These are phyloP conservation scores for Nesidiocoris tenuis DNA, from an alignment of 2,888 invertebrate genomes.

Conservation along the genomic window DNA sequence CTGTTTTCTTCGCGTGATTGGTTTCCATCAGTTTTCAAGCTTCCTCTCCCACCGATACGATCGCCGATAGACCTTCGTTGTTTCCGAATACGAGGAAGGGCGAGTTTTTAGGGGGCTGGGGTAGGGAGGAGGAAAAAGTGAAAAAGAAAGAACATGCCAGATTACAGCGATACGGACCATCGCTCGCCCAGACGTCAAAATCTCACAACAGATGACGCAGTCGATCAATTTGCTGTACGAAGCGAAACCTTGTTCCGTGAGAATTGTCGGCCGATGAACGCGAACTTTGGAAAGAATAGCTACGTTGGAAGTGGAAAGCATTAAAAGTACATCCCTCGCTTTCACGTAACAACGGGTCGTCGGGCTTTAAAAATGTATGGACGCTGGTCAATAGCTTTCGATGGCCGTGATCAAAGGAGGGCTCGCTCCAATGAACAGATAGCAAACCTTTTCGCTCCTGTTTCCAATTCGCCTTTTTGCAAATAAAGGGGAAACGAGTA, in stretches of 20 bases:
- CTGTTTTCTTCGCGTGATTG: not conserved
- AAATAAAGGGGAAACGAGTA: not conserved
- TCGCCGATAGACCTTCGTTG: not conserved
- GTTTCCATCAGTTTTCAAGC: not conserved
- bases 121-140: not conserved
- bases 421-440: not conserved
- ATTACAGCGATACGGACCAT: not conserved
- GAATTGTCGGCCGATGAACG: not conserved
- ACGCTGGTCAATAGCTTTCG: not conserved
- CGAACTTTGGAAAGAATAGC: not conserved
- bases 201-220: not conserved
- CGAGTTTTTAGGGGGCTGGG: too few species aligned
- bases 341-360: not conserved
- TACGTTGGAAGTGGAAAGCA: not conserved
- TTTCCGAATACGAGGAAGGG: too few species aligned
- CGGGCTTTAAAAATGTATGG: not conserved
- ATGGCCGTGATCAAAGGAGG: not conserved
- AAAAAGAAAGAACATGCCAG: not conserved
- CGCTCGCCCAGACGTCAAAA: not conserved
- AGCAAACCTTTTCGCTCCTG: not conserved
- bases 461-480: not conserved
- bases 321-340: not conserved
- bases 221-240: not conserved
- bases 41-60: not conserved
- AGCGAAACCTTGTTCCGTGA: not conserved